Evolutionary conservation across 2,797 vertebrate genomes (phyloP), one percentile per base, ranked within the genome.

Genomic region (Capromys pilorides): DNA sequence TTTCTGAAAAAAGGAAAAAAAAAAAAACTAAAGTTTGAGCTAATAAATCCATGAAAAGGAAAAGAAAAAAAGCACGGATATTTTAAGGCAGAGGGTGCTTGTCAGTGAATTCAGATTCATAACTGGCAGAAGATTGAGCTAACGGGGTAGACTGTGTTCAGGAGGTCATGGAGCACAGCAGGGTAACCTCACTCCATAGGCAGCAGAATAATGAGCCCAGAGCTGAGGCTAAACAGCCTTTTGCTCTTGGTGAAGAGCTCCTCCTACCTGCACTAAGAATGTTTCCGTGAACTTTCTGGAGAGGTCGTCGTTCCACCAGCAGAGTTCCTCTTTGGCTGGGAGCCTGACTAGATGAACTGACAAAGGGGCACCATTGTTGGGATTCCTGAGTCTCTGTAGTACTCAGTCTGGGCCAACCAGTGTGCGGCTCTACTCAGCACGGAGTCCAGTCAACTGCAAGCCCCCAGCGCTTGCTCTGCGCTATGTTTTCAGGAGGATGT

Each of bases 291-390:
- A 1, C 16, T 36, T 19, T n/a, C 18, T 10, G 18, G 67, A 69
- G 66, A 36, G 18, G n/a, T 5, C 11, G n/a, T 19, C 8, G 0
- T 69, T 69, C 18, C 4, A 8, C 36, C 1, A 1, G n/a, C n/a
- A 36, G 7, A 3, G 8, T 21, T 69, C n/a, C 67, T 6, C 67
- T 69, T 36, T 36, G 18, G 18, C 31, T 36, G n/a, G 33, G 7
- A 22, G 67, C n/a, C n/a, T 69, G 16, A n/a, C 33, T 22, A 69
- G 67, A 36, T 21, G 67, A 69, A 36, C 5, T 69, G 67, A 36
- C 36, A 18, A 10, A 69, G n/a, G 8, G 16, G 33, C 16, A 67
- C 66, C 18, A 8, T 19, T 33, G 66, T n/a, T n/a, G 36, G 67
- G n/a, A 36, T 2, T 36, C 18, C 0, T 10, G 19, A 4, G 67